Percentiles rank a stretch among this genome's conserved stretches.
Conservation (phyloP, 2,797 vertebrate genomes). For the Chaetodon trifasciatus region DNA sequence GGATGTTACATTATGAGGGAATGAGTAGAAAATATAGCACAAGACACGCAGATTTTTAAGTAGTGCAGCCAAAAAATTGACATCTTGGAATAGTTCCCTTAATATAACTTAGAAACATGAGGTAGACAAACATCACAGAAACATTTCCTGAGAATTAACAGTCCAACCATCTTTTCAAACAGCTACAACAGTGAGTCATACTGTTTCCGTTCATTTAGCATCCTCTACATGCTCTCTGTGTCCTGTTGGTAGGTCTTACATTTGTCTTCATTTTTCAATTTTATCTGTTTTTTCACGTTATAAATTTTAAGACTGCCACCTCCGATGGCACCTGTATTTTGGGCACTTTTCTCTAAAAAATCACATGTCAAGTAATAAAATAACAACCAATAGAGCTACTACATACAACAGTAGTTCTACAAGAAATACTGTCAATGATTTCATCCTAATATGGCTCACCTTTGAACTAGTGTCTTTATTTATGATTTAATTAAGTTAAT, state of each 20-base stretch:
- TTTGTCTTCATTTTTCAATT: not conserved
- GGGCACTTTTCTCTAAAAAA: not conserved
- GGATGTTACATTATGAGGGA: not conserved
- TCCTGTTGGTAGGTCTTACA: not conserved
- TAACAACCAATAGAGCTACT: not conserved
- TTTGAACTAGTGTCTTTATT: not conserved
- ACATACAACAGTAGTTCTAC: not conserved
- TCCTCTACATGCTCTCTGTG: too few species aligned
- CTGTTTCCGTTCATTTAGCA: not conserved
- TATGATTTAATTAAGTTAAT: too few species aligned
- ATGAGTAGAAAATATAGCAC: not conserved
- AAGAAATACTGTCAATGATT: not conserved
- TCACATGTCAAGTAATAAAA: not conserved
- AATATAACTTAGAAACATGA: not conserved
- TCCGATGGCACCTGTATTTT: rapidly evolving
- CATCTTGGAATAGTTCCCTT: not conserved
- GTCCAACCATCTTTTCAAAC: not conserved
- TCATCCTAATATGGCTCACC: too few species aligned
- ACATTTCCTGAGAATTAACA: not conserved
- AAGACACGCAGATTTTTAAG: not conserved
- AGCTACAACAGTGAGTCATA: not conserved
- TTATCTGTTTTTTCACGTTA: not conserved
- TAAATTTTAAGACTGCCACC: too few species aligned
- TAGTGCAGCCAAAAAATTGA: not conserved
- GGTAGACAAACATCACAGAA: not conserved